Evolutionary conservation across 2,113 vertebrate species (phyloP), one percentile per base, ranked within the genome.

Genomic region (Eurypyga helias): DNA sequence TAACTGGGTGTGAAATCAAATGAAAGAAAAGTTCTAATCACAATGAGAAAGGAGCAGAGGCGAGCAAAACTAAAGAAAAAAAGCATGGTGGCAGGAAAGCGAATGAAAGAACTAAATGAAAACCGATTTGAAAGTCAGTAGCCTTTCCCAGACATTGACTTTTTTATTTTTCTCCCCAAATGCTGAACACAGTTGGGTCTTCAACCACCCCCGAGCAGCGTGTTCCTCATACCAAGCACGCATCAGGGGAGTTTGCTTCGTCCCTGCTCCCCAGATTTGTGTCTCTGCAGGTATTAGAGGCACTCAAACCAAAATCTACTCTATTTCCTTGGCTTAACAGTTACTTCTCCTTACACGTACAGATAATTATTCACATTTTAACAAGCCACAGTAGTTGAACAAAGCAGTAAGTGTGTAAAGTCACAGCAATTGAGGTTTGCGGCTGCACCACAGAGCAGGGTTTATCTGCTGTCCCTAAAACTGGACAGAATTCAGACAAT

Each of bases 1-100:
- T 99, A 99, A 99, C 98, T 99, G 96, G 92, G 97, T 98, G 95
- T 98, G 98, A 98, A 98, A 98, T 98, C 86, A 98, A 98, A 98
- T 94, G 7, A 92, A 90, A 96, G 82, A 82, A 66, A 97, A 96
- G 62, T 97, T 98, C 96, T 97, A 97, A 96, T 97, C 93, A 98
- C 70, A 98, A 97, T 64, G 95, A 97, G 89, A 96, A 95, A 97
- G 89, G 83, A 93, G 89, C 94, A 96, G 48, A 45, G 80, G 67
- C 52, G 38, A 87, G 93, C 65, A 96, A 94, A 96, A 97, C 87
- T 34, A 25, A 76, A 71, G 61, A 89, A 70, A 69, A 28, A 91
- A 81, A 28, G 58, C 15, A 93, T 54, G 97, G 84, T 66, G 77
- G 71, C 77, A 97, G 93, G 84, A 97, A 95, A 97, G 95, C 65